Evolutionary conservation across 2,888 invertebrate genomes (phyloP).

Genomic region (Noctua comes): DNA sequence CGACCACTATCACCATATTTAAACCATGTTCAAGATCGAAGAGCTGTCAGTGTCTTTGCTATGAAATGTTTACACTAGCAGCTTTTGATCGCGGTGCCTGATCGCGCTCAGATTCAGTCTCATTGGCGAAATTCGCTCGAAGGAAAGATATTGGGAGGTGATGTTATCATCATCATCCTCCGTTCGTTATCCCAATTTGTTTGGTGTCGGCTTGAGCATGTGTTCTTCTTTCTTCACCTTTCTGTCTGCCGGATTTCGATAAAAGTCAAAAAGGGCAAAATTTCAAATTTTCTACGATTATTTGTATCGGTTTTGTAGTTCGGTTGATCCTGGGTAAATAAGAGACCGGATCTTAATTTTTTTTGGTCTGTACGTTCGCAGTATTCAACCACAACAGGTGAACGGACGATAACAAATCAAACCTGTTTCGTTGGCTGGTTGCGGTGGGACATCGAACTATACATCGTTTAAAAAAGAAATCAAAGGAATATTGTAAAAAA

Average conservation of each 20-base stretch:
- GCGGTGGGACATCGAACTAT: not conserved
- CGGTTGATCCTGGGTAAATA: not conserved
- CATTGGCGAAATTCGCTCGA: not conserved
- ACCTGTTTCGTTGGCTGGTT: constrained; percentile 30
- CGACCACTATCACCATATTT: not conserved
- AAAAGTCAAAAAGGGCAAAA: not conserved
- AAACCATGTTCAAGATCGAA: not conserved
- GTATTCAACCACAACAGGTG: constrained; percentile 5
- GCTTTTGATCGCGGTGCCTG: not conserved
- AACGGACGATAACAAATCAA: constrained; percentile 42
- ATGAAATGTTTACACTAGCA: not conserved
- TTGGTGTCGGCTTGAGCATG: not conserved
- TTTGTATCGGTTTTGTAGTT: constrained; percentile 1
- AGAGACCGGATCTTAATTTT: not conserved
- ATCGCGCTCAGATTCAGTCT: not conserved
- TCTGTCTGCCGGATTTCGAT: not conserved
- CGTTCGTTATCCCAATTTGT: not conserved
- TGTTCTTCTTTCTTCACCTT: not conserved
- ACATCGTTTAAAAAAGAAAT: not conserved
- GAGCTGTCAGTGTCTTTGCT: not conserved
- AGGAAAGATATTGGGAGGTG: not conserved
- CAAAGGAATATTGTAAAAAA: not conserved
- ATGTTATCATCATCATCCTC: not conserved
- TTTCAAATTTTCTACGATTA: not conserved
- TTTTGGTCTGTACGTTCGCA: not conserved